Conservation (phyloP, 2,113 vertebrate genomes). For the Ctenodactylus gundi region DNA sequence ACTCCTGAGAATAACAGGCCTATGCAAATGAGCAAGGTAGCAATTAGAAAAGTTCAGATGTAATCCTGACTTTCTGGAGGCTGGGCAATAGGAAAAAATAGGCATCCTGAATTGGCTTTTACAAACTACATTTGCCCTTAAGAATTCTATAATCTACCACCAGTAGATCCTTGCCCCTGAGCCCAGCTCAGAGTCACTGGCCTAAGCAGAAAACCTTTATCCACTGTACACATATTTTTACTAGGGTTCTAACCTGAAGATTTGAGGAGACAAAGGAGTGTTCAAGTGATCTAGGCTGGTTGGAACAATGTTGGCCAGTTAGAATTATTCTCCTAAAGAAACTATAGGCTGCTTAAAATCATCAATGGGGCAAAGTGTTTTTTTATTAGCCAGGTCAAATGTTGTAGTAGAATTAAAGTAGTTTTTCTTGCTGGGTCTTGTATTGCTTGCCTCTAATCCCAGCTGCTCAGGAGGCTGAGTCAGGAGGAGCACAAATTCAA, state of each 20-base stretch:
- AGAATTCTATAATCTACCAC: not conserved
- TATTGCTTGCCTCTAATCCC: not conserved
- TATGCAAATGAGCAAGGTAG: too few species aligned
- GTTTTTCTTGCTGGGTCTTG: not conserved
- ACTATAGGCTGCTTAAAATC: not conserved
- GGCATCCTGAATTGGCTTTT: not conserved
- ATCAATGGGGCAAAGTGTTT: not conserved
- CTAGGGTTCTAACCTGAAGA: slow-evolving; percentile 8
- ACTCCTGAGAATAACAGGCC: too few species aligned
- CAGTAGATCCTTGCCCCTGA: not conserved
- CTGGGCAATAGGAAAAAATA: not conserved
- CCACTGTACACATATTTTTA: not conserved
- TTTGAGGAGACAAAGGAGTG: not conserved
- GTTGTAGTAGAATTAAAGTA: slow-evolving; percentile 12
- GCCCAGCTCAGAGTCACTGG: not conserved
- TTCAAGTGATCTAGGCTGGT: slow-evolving; percentile 42
- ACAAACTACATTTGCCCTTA: not conserved
- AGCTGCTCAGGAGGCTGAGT: not conserved
- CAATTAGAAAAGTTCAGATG: not conserved
- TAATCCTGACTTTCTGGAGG: not conserved
- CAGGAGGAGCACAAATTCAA: not conserved
- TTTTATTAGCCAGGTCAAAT: not conserved
- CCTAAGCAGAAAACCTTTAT: not conserved
- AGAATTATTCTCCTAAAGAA: slow-evolving; percentile 32
- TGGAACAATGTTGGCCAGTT: not conserved